Conservation (phyloP, 2,113 vertebrate species). For the Cisticola juncidis region DNA sequence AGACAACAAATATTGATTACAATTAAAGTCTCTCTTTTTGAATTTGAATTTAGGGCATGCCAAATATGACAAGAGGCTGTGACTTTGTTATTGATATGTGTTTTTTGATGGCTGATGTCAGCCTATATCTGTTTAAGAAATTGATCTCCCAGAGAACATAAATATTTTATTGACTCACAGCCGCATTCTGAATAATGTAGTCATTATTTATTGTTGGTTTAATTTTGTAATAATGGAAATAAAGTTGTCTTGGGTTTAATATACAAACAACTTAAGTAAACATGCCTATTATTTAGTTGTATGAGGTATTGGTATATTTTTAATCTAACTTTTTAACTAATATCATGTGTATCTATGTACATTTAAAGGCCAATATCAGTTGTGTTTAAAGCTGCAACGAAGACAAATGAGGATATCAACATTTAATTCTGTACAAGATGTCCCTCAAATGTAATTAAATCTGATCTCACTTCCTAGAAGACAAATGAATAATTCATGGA, state of each 20-base stretch:
- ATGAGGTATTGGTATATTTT: neutral
- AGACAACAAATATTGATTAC: neutral
- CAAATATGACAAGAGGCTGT: neutral
- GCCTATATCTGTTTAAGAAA: slow-evolving; percentile 16
- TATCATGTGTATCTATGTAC: neutral
- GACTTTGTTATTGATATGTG: neutral
- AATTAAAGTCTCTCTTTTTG: neutral
- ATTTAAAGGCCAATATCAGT: neutral
- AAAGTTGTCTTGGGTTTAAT: neutral
- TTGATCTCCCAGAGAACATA: slow-evolving; percentile 14
- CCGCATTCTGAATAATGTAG: neutral
- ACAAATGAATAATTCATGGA: slow-evolving; percentile 67
- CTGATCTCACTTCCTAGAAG: slow-evolving; percentile 50
- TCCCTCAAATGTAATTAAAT: slow-evolving; percentile 66
- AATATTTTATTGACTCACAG: neutral
- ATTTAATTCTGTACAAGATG: slow-evolving; percentile 57
- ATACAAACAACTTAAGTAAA: neutral
- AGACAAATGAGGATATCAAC: slow-evolving; percentile 35
- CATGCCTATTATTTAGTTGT: neutral
- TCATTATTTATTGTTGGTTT: slow-evolving; percentile 36
- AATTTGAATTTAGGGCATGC: slow-evolving; percentile 22
- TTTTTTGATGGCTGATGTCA: slow-evolving; percentile 23
- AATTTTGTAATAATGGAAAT: neutral
- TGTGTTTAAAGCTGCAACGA: slow-evolving; percentile 37
- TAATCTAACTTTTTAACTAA: neutral